Percentiles rank a stretch among this genome's conserved stretches.
Conservation (phyloP, 2,113 vertebrate genomes). For the Upupa epops region DNA sequence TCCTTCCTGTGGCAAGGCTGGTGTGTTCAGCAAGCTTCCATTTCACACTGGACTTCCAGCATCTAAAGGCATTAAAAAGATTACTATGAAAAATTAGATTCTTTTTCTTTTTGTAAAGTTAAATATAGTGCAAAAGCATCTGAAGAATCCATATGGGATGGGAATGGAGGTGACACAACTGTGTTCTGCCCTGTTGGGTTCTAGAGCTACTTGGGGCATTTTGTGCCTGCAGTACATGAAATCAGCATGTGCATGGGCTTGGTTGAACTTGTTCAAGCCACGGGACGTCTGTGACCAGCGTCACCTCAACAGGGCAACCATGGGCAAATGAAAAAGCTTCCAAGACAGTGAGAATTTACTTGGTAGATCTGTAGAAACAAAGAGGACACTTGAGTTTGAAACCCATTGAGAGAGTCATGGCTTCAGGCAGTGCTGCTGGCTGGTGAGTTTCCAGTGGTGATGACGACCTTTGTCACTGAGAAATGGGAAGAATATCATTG, state of each 20-base stretch:
- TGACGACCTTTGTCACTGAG: not conserved
- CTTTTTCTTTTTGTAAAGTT: not conserved
- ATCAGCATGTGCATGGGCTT: not conserved
- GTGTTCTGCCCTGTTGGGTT: not conserved
- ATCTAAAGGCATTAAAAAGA: not conserved
- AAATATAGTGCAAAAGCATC: not conserved
- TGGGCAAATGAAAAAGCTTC: not conserved
- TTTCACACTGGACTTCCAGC: not conserved
- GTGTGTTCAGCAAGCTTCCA: not conserved
- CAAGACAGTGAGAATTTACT: not conserved
- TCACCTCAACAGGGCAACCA: not conserved
- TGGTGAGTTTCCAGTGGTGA: not conserved
- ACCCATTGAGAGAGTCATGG: not conserved
- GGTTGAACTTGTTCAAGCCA: not conserved
- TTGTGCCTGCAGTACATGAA: not conserved
- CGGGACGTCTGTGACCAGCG: not conserved
- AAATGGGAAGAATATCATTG: not conserved
- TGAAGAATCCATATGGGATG: not conserved
- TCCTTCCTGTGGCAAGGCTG: not conserved
- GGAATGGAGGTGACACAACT: not conserved
- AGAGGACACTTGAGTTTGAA: not conserved
- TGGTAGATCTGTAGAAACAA: not conserved
- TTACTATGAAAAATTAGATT: not conserved
- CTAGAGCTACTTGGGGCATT: not conserved
- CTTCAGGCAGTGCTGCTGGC: not conserved